Conservation (phyloP, 2,113 vertebrate genomes). For the Pongo abelii region DNA sequence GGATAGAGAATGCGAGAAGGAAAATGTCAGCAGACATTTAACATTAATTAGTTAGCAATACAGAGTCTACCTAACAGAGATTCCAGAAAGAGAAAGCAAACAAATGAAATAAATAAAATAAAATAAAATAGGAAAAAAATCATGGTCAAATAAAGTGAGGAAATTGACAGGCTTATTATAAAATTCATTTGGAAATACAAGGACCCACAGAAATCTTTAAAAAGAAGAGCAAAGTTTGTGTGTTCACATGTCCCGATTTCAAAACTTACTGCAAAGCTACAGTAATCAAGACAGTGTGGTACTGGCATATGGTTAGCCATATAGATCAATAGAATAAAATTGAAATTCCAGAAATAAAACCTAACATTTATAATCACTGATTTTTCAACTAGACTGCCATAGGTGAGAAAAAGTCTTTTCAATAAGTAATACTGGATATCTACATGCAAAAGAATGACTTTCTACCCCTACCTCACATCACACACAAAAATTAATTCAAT, state of each 20-base stretch:
- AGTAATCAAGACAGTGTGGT: neutral
- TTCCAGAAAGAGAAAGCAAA: neutral
- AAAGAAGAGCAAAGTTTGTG: neutral
- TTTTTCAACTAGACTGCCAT: neutral
- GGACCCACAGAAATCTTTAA: neutral
- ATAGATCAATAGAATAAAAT: neutral
- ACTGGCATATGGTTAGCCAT: neutral
- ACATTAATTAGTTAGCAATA: neutral
- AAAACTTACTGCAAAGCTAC: neutral
- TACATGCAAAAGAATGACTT: neutral
- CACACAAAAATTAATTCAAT: neutral
- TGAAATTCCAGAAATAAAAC: neutral
- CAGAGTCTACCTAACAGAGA: neutral
- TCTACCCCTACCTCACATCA: neutral
- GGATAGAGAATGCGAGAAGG: neutral
- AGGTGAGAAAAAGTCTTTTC: neutral
- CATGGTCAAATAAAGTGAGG: neutral
- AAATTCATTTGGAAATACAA: constrained; percentile 12
- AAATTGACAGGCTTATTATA: neutral
- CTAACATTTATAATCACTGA: neutral
- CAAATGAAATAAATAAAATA: neutral
- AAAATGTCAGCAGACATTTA: neutral
- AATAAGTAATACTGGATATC: neutral
- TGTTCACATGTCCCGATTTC: neutral
- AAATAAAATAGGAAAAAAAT: neutral